phyloP scores from a whole-genome alignment of 2,888 invertebrate genomes.

The Eupithecia inturbata region DNA sequence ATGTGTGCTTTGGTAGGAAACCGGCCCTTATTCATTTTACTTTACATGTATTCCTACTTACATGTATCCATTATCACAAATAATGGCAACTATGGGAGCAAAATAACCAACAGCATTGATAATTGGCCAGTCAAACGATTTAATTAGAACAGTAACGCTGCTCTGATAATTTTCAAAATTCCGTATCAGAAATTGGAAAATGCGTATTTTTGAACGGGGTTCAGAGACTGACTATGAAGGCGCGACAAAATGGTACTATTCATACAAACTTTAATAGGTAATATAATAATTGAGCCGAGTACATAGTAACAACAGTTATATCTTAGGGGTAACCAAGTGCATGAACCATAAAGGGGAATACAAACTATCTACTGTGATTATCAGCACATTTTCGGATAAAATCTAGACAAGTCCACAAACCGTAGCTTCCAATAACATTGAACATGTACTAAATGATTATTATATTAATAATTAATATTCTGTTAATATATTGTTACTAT shows the following conservation, averaged over 20 bases:
- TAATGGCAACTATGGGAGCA: background rate
- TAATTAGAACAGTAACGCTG: background rate
- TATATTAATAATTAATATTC: background rate
- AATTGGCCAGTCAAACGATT: background rate
- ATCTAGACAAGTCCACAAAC: background rate
- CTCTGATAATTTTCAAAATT: background rate
- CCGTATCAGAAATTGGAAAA: background rate
- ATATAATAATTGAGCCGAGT: constrained; percentile 16
- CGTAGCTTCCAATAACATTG: constrained; percentile 18
- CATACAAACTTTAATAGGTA: background rate
- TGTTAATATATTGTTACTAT: background rate
- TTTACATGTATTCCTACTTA: background rate
- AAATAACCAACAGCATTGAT: background rate
- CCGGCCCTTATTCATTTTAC: background rate
- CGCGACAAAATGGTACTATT: background rate
- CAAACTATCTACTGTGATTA: constrained; percentile 10
- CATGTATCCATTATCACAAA: background rate
- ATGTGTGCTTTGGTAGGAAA: background rate
- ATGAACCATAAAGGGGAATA: constrained; percentile 12
- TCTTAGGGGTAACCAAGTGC: constrained; percentile 16
- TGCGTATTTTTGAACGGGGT: background rate
- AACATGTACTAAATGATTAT: constrained; percentile 19
- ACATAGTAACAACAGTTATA: constrained; percentile 15
- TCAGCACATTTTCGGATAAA: constrained; percentile 3
- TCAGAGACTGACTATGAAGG: background rate